phyloP scores from a whole-genome alignment of 2,888 invertebrate genomes.

The Diabrotica balteata region DNA sequence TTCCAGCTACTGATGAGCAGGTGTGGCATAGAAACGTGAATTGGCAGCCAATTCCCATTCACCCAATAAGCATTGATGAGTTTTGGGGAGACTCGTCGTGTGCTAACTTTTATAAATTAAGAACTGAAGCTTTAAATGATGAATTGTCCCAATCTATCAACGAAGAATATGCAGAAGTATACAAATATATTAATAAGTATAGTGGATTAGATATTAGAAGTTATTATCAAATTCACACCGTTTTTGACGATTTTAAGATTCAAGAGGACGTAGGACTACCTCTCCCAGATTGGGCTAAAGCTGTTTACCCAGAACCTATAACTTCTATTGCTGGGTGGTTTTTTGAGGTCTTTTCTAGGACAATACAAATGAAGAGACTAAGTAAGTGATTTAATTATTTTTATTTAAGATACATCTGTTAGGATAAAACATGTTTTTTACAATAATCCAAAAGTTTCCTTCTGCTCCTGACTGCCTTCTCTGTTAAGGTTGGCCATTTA shows the following conservation, averaged over 20 bases:
- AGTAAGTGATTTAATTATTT: constrained; percentile 18
- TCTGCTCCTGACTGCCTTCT: no score
- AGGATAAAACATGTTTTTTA: not conserved
- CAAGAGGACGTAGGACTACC: constrained; percentile 19
- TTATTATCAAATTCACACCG: not conserved
- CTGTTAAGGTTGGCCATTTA: no score
- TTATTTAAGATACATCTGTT: no score
- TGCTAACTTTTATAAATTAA: no score
- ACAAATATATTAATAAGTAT: constrained; percentile 16
- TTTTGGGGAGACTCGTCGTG: no score
- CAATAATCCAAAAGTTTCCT: no score
- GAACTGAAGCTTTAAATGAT: no score
- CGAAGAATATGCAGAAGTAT: constrained; percentile 65
- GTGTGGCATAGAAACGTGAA: constrained; percentile 66
- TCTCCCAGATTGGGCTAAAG: constrained; percentile 29
- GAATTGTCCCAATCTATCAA: constrained; percentile 45
- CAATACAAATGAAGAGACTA: constrained; percentile 15
- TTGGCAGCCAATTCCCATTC: constrained; percentile 79
- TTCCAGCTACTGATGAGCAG: constrained; percentile 65
- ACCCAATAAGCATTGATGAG: constrained; percentile 57
- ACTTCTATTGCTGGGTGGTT: constrained; percentile 6
- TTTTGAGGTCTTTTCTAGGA: constrained; percentile 16
- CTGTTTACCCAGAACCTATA: constrained; percentile 32
- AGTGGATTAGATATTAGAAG: constrained; percentile 12
- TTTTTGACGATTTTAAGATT: constrained; percentile 27